These are phyloP conservation scores for Frankliniella fusca DNA, from an alignment of 2,888 invertebrate species.

Conservation along the genomic window DNA sequence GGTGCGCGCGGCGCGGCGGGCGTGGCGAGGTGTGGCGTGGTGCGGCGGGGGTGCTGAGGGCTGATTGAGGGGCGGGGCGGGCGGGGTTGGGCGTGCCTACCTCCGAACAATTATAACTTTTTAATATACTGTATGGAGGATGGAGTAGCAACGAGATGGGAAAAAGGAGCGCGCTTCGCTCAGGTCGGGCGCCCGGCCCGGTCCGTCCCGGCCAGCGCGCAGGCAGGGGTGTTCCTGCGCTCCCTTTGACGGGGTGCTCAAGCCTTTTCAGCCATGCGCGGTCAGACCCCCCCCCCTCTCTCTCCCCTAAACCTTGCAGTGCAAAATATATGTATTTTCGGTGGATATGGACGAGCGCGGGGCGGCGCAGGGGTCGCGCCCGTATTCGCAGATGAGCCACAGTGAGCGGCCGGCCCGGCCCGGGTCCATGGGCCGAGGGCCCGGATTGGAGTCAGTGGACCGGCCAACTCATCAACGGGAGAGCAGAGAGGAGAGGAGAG, in stretches of 20 bases:
- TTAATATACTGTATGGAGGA: background rate
- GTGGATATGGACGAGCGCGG: no score
- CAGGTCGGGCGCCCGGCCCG: background rate
- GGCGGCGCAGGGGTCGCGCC: no score
- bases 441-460: constrained; percentile 19
- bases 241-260: background rate
- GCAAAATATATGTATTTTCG: no score
- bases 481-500: background rate
- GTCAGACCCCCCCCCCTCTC: no score
- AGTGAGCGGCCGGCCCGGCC: no score
- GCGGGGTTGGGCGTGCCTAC: background rate
- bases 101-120: constrained; percentile 4
- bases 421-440: background rate
- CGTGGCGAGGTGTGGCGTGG: background rate
- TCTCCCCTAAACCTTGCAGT: no score
- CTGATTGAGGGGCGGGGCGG: constrained; percentile 13
- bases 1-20: background rate
- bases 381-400: no score
- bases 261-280: background rate
- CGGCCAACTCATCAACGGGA: constrained; percentile 2
- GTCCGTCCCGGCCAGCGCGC: no score
- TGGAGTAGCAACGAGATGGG: no score
- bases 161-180: background rate
- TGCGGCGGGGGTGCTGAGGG: background rate
- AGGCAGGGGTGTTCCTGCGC: background rate